phyloP scores from a whole-genome alignment of 2,797 vertebrate genomes.

The Gila robusta region DNA sequence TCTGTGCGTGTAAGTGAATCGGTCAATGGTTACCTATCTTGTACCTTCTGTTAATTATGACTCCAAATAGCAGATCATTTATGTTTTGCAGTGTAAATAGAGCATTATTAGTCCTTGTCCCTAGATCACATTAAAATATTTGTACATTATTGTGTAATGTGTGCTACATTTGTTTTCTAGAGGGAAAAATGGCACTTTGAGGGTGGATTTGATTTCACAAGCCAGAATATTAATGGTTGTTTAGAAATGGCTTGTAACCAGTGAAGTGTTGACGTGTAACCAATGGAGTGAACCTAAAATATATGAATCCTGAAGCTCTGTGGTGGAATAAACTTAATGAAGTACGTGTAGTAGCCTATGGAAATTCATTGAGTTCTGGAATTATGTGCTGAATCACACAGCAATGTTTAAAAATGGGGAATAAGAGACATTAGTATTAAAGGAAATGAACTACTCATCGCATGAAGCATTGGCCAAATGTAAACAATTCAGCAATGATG shows the following conservation, averaged over 20 bases:
- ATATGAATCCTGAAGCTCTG: constrained; percentile 42
- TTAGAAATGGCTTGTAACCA: constrained; percentile 55
- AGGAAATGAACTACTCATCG: neutral
- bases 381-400: neutral
- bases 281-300: constrained; percentile 36
- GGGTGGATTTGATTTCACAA: constrained; percentile 37
- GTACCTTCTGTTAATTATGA: neutral
- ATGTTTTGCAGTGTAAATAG: constrained; percentile 6
- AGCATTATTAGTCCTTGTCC: constrained; percentile 23
- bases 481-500: neutral
- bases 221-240: constrained; percentile 48
- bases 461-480: neutral
- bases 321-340: constrained; percentile 31
- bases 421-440: neutral
- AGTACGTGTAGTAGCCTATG: constrained; percentile 26
- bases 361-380: neutral
- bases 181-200: neutral
- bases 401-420: neutral
- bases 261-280: constrained; percentile 26
- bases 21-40: neutral
- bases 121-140: neutral
- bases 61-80: neutral
- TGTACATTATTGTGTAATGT: neutral
- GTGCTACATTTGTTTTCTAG: constrained; percentile 17
- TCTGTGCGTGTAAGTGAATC: neutral